These are phyloP conservation scores for Ictalurus furcatus DNA, from an alignment of 2,113 vertebrate species.

Conservation along the genomic window DNA sequence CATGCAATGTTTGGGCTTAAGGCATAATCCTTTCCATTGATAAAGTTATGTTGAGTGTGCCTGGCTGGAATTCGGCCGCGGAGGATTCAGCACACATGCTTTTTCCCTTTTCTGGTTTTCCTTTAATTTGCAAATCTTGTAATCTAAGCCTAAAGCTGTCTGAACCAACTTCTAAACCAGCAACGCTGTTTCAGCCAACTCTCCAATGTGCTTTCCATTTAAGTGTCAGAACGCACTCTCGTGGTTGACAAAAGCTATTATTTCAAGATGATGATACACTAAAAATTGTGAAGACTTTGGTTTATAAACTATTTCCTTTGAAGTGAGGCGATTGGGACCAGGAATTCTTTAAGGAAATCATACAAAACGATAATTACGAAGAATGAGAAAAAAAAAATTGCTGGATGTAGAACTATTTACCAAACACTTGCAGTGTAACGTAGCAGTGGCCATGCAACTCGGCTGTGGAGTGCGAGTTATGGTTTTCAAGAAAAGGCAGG, in stretches of 20 bases:
- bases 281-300: slow-evolving; percentile 78
- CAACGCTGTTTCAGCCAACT: slow-evolving; percentile 80
- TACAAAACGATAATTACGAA: slow-evolving; percentile 47
- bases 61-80: slow-evolving; percentile 73
- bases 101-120: slow-evolving; percentile 82
- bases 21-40: slow-evolving; percentile 76
- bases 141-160: slow-evolving; percentile 91
- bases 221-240: slow-evolving; percentile 88
- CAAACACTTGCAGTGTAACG: slow-evolving; percentile 64
- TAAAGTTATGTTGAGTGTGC: slow-evolving; percentile 68
- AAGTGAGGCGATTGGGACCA: slow-evolving; percentile 62
- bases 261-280: slow-evolving; percentile 88
- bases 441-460: slow-evolving; percentile 60
- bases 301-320: slow-evolving; percentile 75
- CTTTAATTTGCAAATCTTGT: slow-evolving; percentile 98
- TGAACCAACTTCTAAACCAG: slow-evolving; percentile 87
- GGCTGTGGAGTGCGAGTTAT: slow-evolving; percentile 70
- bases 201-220: slow-evolving; percentile 95
- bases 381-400: slow-evolving; percentile 11
- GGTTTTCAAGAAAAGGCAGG: slow-evolving; percentile 72
- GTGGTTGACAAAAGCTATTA: slow-evolving; percentile 86
- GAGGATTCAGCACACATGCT: slow-evolving; percentile 79
- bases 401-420: slow-evolving; percentile 68
- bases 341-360: slow-evolving; percentile 25
- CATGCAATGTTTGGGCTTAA: slow-evolving; percentile 74